phyloP scores from a whole-genome alignment of 2,797 vertebrate genomes.

The Leucoraja ocellata region DNA sequence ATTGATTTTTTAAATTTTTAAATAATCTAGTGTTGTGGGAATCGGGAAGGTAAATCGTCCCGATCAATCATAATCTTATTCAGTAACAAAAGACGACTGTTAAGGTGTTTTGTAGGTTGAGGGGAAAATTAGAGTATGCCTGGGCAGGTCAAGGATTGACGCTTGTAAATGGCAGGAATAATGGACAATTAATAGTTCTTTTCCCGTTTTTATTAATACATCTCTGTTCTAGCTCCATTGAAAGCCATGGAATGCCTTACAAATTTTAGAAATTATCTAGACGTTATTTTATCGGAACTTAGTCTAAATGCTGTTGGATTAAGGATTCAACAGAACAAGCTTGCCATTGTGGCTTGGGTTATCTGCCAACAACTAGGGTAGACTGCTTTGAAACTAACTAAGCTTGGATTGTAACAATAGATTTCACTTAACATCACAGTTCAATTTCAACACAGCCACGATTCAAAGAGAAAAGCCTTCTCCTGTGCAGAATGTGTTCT shows the following conservation, averaged over 20 bases:
- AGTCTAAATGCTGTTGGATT: not conserved
- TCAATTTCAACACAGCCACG: not conserved
- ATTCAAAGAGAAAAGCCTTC: not conserved
- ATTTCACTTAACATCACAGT: not conserved
- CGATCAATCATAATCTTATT: too few relatives aligned
- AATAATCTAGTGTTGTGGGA: too few relatives aligned
- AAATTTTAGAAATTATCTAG: not conserved
- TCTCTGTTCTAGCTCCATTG: not conserved
- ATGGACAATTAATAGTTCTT: too few relatives aligned
- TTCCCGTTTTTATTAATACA: too few relatives aligned
- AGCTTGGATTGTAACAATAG: not conserved
- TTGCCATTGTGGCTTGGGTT: not conserved
- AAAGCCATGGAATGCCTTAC: not conserved
- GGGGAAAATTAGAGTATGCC: too few relatives aligned
- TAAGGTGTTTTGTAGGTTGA: too few relatives aligned
- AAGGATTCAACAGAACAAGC: not conserved
- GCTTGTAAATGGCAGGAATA: too few relatives aligned
- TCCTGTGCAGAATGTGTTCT: not conserved
- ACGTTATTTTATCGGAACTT: not conserved
- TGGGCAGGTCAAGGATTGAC: too few relatives aligned
- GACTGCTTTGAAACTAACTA: not conserved
- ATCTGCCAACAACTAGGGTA: not conserved
- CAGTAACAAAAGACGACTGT: too few relatives aligned
- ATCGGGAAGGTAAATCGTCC: too few relatives aligned
- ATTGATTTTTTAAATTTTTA: too few relatives aligned